Evolutionary conservation across 2,797 vertebrate species (phyloP), one percentile per base, ranked within the genome.

Genomic region (Cirrhinus mrigala): DNA sequence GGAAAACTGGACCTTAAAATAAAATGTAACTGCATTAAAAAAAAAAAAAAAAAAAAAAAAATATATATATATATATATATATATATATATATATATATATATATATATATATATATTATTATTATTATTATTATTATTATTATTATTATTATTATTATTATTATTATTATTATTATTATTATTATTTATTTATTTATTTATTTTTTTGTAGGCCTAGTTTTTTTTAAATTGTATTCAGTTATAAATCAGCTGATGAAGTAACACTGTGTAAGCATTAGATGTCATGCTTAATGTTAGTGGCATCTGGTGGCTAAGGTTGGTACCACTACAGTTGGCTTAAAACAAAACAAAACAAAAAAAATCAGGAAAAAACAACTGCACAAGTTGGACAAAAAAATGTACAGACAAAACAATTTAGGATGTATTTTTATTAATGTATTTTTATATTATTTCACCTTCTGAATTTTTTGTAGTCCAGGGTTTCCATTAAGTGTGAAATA

Each of bases 271-370:
- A 52, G 71, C 24, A 33, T 54, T 50, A 50, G 3, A 48, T 50
- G 50, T 22, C 5, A 75, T 54, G 10, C 73, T 54, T 73, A 73
- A 29, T 18, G 27, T 56, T 76, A 76, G 73, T 76, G 73, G 27
- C 73, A 52, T 76, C 50, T 54, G 27, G 18, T 54, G 73, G 50
- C 27, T 22, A 6, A 37, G 18, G 15, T 76, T 56, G 18, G 27
- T 29, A 74, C 2, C 9, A n/a, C 6, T 24, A 27, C 14, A 24
- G n/a, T 24, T 27, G 58, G 11, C n/a, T 60, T n/a, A n/a, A n/a
- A n/a, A n/a, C n/a, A n/a, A n/a, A n/a, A n/a, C n/a, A n/a, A n/a
- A 24, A n/a, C 58, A 4, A 58, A 22, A 14, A 27, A 62, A 62
- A 12, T n/a, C 9, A 15, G 15, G 15, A 12, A 24, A 15, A 15